Evolutionary conservation across 2,113 vertebrate species (phyloP), one percentile per base, ranked within the genome.

Genomic region (Daboia siamensis): DNA sequence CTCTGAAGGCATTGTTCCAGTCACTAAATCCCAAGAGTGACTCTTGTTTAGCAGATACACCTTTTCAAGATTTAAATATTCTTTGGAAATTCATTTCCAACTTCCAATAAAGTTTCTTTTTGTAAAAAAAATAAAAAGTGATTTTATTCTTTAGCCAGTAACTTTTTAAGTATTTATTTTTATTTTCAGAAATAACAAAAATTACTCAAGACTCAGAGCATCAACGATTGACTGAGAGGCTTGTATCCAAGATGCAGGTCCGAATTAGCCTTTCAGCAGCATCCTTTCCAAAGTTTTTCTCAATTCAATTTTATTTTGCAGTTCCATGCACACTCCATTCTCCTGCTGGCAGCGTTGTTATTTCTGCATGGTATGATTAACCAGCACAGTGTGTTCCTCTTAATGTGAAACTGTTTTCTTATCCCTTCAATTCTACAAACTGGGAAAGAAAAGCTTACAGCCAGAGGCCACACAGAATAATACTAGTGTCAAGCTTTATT

Each of bases 381-480:
- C 97, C 97, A 94, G 94, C 90, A 90, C 97, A 93, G 90, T 51
- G 89, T 93, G 96, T 96, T 96, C 96, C 96, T 96, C 95, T 95
- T 97, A 96, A 96, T 94, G 96, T 94, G 95, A 96, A 94, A 94
- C 96, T 96, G 96, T 96, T 97, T 95, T 96, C 97, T 95, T 95
- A 94, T 93, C 96, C 95, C 94, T 97, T 95, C 94, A 94, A 74
- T 95, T 96, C 95, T 94, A 95, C 96, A 96, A 95, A 96, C 96
- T 92, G 94, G 96, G 95, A 96, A 96, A 95, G 92, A 95, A 97
- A 97, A 97, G 97, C 97, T 97, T 93, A 96, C 97, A 98, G 98
- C 98, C 98, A 44, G 93, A 96, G 98, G 98, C 97, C 94, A 95
- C 96, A 91, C 56, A 46, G 95, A 97, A 95, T 97, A 97, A 97